Percentiles rank a stretch among this genome's conserved stretches.
phyloP scores from a whole-genome alignment of 2,797 vertebrate genomes.

The Melanotaenia maccullochi region DNA sequence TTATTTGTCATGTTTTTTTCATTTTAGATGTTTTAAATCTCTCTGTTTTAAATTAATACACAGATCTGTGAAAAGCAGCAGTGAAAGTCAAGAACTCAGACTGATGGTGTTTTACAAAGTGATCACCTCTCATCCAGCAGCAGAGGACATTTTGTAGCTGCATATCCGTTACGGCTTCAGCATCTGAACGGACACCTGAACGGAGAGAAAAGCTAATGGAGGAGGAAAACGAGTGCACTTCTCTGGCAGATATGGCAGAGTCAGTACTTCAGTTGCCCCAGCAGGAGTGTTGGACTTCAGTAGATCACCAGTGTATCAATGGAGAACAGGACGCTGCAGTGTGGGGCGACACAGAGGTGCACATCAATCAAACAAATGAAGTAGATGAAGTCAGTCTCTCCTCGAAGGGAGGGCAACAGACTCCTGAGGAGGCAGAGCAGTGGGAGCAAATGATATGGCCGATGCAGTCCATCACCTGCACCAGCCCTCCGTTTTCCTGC shows the following conservation, averaged over 20 bases:
- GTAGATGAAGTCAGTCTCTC: slow-evolving; percentile 14
- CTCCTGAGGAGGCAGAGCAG: slow-evolving; percentile 53
- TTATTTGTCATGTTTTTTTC: slow-evolving; percentile 8
- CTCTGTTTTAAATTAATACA: background rate
- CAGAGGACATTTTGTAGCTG: slow-evolving; percentile 41
- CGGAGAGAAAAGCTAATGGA: slow-evolving; percentile 67
- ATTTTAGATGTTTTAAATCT: slow-evolving; percentile 9
- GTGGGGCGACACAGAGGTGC: slow-evolving; percentile 30
- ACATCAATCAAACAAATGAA: slow-evolving; percentile 15
- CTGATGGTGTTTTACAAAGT: slow-evolving; percentile 31
- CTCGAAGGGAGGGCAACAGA: slow-evolving; percentile 1
- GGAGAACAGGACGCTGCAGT: slow-evolving; percentile 43
- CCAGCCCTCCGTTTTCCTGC: slow-evolving; percentile 60
- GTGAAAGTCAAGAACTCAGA: slow-evolving; percentile 17
- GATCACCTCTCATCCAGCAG: slow-evolving; percentile 17
- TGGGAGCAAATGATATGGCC: slow-evolving; percentile 63
- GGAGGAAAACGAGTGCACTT: slow-evolving; percentile 54
- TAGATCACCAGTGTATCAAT: slow-evolving; percentile 38
- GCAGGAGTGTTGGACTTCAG: slow-evolving; percentile 32
- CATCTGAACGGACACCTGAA: slow-evolving; percentile 9
- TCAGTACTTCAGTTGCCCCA: slow-evolving; percentile 25
- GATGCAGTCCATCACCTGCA: slow-evolving; percentile 53
- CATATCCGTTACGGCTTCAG: slow-evolving; percentile 8
- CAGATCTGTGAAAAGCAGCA: slow-evolving; percentile 44
- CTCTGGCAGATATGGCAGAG: slow-evolving; percentile 36